Conservation (phyloP, 2,888 invertebrate species). For the Panopea generosa region DNA sequence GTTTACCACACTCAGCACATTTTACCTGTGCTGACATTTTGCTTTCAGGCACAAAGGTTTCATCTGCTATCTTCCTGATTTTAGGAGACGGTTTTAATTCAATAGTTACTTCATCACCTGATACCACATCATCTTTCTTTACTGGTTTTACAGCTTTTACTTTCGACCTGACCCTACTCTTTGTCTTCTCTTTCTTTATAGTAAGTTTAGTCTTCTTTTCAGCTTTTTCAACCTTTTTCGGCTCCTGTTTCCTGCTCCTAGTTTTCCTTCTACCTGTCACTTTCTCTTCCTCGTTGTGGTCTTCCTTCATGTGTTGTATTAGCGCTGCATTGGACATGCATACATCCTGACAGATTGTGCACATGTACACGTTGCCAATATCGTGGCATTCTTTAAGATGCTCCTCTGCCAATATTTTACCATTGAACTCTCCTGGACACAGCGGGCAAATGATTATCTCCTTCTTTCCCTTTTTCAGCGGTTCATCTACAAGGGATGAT, state of each 20-base stretch:
- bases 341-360: slow-evolving; percentile 57
- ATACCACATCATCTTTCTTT: slow-evolving; percentile 13
- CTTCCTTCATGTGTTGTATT: slow-evolving; percentile 37
- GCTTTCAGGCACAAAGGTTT: slow-evolving; percentile 16
- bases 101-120: neutral
- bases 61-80: slow-evolving; percentile 25
- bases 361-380: slow-evolving; percentile 65
- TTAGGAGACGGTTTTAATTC: neutral
- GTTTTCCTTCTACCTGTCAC: slow-evolving; percentile 4
- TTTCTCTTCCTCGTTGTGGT: slow-evolving; percentile 11
- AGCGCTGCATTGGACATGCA: slow-evolving; percentile 61
- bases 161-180: neutral
- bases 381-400: slow-evolving; percentile 59
- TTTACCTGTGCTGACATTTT: slow-evolving; percentile 27
- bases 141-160: neutral
- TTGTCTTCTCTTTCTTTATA: neutral
- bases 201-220: neutral
- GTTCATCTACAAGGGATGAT: neutral
- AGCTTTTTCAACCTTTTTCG: slow-evolving; percentile 23
- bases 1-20: slow-evolving; percentile 62
- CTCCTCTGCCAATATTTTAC: slow-evolving; percentile 31
- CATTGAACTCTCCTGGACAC: slow-evolving; percentile 44
- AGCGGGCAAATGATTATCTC: slow-evolving; percentile 39
- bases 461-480: neutral
- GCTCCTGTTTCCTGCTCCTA: slow-evolving; percentile 36